These are phyloP conservation scores for Alcedo quadribrachys DNA, from an alignment of 2,797 vertebrate species.

Conservation along the genomic window DNA sequence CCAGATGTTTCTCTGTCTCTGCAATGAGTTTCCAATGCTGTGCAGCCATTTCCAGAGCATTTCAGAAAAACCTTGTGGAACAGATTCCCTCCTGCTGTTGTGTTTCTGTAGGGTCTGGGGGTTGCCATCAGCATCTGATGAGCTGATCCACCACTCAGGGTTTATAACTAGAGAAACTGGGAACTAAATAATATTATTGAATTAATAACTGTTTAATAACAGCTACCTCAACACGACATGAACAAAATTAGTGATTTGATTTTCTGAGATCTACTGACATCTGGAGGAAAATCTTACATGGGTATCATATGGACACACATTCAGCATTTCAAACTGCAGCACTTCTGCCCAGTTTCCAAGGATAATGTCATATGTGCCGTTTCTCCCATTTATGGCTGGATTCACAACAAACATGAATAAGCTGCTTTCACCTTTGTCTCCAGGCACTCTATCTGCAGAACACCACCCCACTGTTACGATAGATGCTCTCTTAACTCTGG, in stretches of 20 bases:
- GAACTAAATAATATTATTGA: not conserved
- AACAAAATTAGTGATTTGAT: not conserved
- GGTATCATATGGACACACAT: not conserved
- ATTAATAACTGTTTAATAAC: not conserved
- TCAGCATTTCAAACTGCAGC: not conserved
- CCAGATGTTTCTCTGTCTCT: not conserved
- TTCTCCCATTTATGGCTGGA: not conserved
- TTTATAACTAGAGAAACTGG: not conserved
- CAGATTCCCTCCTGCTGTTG: not conserved
- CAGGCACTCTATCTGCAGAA: not conserved
- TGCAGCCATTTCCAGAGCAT: not conserved
- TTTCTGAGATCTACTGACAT: not conserved
- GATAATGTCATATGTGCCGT: not conserved
- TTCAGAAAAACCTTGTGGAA: not conserved
- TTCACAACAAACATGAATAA: not conserved
- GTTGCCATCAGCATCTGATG: not conserved
- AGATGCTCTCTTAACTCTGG: not conserved
- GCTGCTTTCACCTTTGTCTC: not conserved
- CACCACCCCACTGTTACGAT: not conserved
- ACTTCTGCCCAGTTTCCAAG: not conserved
- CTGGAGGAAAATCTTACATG: not conserved
- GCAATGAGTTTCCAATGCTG: not conserved
- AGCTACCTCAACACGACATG: not conserved
- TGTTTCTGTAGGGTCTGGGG: not conserved
- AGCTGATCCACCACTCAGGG: not conserved